phyloP scores from a whole-genome alignment of 2,888 invertebrate genomes.

The Ariolimax columbianus region DNA sequence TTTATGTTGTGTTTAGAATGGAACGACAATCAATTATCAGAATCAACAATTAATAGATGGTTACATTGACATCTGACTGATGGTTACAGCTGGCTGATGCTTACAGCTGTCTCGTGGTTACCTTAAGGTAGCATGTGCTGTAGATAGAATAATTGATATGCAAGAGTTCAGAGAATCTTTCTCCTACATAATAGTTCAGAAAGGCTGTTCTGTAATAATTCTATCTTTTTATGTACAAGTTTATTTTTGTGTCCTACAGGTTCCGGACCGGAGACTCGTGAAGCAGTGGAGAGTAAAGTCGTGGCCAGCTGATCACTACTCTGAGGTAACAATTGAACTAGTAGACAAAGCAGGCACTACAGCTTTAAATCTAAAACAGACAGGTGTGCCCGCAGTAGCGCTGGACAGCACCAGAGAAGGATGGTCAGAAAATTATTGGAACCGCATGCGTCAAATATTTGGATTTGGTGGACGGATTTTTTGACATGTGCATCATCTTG shows the following conservation, averaged over 20 bases:
- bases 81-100: too few species aligned
- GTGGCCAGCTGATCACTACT: constrained; percentile 95
- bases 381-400: constrained; percentile 89
- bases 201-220: background rate
- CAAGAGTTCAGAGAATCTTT: too few species aligned
- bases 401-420: constrained; percentile 83
- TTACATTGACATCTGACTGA: too few species aligned
- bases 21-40: too few species aligned
- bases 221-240: background rate
- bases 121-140: too few species aligned
- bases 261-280: constrained; percentile 89
- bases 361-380: constrained; percentile 88
- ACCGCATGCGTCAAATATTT: constrained; percentile 93
- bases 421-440: constrained; percentile 85
- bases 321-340: constrained; percentile 90
- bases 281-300: constrained; percentile 96
- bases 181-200: too few species aligned
- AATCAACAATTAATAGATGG: too few species aligned
- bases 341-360: constrained; percentile 94
- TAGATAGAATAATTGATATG: too few species aligned
- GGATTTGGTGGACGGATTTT: constrained; percentile 86
- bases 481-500: constrained; percentile 63
- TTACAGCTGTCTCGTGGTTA: too few species aligned
- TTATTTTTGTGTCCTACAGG: constrained; percentile 73
- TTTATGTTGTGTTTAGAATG: too few species aligned